phyloP scores from a whole-genome alignment of 2,797 vertebrate genomes.

The Sebastes umbrosus region DNA sequence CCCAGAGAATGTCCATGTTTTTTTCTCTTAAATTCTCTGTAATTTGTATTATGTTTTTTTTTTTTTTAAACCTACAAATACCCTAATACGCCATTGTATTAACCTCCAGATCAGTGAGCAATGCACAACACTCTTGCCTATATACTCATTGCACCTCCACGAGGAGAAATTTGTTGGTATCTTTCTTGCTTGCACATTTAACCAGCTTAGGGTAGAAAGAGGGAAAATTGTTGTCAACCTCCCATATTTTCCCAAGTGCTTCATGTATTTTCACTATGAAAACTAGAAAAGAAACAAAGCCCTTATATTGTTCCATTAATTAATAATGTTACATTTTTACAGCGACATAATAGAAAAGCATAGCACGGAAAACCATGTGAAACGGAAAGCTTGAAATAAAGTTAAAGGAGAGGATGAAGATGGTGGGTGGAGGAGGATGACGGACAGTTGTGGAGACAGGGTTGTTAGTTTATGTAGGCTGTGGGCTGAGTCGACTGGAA shows the following conservation, averaged over 20 bases:
- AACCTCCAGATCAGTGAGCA: not conserved
- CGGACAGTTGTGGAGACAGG: conserved; percentile 90
- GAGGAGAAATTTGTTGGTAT: not conserved
- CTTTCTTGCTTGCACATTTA: not conserved
- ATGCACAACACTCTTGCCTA: not conserved
- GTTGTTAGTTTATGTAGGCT: conserved; percentile 94
- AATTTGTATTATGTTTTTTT: not conserved
- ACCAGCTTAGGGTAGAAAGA: not conserved
- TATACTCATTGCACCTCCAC: not conserved
- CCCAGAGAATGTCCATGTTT: not conserved
- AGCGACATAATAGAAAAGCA: not conserved
- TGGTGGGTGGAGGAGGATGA: conserved; percentile 83
- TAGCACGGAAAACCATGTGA: conserved; percentile 58
- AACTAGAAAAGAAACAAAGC: not conserved
- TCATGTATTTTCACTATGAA: not conserved
- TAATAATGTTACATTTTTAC: not conserved
- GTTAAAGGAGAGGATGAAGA: conserved; percentile 71
- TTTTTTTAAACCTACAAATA: too few relatives aligned
- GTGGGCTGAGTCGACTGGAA: conserved; percentile 94
- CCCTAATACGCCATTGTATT: not conserved
- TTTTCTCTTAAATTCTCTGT: not conserved
- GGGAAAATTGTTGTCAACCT: not conserved
- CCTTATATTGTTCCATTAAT: not conserved
- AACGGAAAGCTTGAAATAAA: conserved; percentile 44
- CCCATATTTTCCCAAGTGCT: not conserved